Percentiles rank a stretch among this genome's conserved stretches.
These are phyloP conservation scores for Eidolon helvum DNA, from an alignment of 2,113 vertebrate genomes.

Conservation along the genomic window DNA sequence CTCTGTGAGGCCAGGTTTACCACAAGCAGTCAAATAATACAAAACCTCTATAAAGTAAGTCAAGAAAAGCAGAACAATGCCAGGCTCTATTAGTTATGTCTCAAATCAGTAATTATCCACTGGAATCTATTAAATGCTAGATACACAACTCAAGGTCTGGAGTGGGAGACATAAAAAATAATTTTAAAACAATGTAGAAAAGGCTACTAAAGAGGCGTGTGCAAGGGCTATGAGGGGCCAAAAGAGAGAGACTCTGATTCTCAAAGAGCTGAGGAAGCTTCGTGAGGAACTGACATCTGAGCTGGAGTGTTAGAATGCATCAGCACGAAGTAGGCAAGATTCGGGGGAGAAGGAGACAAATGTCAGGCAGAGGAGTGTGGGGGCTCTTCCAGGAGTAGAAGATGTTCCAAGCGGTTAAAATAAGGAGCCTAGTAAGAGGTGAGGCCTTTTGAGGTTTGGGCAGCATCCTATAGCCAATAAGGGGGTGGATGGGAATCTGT, in stretches of 20 bases:
- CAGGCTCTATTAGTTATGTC: not conserved
- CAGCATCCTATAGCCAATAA: not conserved
- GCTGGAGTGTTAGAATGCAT: not conserved
- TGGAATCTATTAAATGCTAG: not conserved
- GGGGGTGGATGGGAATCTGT: not conserved
- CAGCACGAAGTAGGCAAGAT: not conserved
- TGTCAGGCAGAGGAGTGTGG: not conserved
- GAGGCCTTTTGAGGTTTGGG: not conserved
- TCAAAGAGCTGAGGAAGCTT: not conserved
- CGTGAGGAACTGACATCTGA: not conserved
- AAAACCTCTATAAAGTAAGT: slow-evolving; percentile 3
- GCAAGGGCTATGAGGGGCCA: not conserved
- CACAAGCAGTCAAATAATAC: not conserved
- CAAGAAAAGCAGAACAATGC: not conserved
- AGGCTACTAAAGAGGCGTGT: not conserved
- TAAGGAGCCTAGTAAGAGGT: not conserved
- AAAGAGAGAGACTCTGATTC: not conserved
- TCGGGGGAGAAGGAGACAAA: accelerated
- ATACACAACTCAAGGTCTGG: not conserved
- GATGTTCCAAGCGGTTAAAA: not conserved
- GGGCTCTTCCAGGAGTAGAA: not conserved
- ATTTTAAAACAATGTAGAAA: not conserved
- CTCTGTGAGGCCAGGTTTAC: not conserved
- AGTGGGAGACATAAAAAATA: not conserved
- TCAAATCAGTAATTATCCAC: not conserved